phyloP scores from a whole-genome alignment of 2,888 invertebrate species.

The Aphidoletes aphidimyza region DNA sequence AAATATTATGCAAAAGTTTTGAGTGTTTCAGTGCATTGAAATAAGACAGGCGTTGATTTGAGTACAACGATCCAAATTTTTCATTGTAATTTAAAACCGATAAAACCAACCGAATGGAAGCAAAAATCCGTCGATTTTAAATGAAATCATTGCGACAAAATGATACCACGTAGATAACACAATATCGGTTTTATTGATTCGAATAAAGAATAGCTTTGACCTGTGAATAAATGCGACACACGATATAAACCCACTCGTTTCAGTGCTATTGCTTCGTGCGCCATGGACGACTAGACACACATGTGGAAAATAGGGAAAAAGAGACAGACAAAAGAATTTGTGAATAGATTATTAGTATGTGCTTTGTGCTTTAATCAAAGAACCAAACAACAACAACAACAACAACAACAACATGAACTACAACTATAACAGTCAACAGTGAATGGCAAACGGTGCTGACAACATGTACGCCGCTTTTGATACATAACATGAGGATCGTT shows the following conservation, averaged over 20 bases:
- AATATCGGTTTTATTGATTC: slow-evolving; percentile 38
- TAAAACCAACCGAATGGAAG: too few species aligned
- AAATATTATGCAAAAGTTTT: too few species aligned
- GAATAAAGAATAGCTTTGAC: not conserved
- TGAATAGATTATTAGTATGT: slow-evolving; percentile 20
- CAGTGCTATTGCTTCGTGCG: not conserved
- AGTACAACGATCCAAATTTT: too few species aligned
- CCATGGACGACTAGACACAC: not conserved
- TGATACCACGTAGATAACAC: slow-evolving; percentile 36
- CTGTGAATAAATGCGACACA: not conserved
- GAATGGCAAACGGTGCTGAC: too few species aligned
- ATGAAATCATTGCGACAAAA: not conserved
- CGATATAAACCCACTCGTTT: not conserved
- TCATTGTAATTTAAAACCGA: too few species aligned
- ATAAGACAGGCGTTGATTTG: too few species aligned
- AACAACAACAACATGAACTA: not conserved
- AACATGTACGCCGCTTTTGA: not conserved
- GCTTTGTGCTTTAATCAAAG: not conserved
- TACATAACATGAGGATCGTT: not conserved
- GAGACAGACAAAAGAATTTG: too few species aligned
- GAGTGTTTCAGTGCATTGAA: too few species aligned
- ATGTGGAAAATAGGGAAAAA: not conserved
- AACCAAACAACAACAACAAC: not conserved
- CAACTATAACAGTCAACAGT: too few species aligned
- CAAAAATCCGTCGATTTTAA: not conserved